Conservation (phyloP, 2,888 invertebrate species). For the Petrolisthes cinctipes region DNA sequence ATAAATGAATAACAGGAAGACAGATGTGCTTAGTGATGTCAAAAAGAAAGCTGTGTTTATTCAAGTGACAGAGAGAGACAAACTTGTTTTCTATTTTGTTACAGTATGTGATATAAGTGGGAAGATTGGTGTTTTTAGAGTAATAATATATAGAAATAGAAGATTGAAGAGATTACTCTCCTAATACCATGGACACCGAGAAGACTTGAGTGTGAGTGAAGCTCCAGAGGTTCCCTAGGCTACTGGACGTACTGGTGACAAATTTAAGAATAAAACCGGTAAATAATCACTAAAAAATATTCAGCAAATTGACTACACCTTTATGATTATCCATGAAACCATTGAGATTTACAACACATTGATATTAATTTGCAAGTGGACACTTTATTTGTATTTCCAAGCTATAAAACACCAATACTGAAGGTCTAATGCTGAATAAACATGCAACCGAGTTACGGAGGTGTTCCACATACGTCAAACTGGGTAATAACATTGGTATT, state of each 20-base stretch:
- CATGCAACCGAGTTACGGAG: constrained; percentile 51
- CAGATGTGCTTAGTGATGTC: no score
- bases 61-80: no score
- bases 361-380: constrained; percentile 30
- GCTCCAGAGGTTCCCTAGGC: constrained; percentile 31
- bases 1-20: no score
- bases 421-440: constrained; percentile 53
- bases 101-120: no score
- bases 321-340: constrained; percentile 50
- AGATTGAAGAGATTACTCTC: no score
- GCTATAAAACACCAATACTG: constrained; percentile 51
- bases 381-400: constrained; percentile 41
- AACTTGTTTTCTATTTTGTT: no score
- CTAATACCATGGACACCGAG: not conserved
- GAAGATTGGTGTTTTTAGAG: no score
- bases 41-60: no score
- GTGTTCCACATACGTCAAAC: constrained; percentile 56
- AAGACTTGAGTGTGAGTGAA: constrained; percentile 23
- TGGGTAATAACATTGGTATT: constrained; percentile 47
- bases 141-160: no score
- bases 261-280: constrained; percentile 34
- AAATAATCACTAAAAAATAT: constrained; percentile 45
- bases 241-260: constrained; percentile 62
- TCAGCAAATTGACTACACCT: constrained; percentile 42
- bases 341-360: constrained; percentile 45